Percentiles rank a stretch among this genome's conserved stretches.
Evolutionary conservation across 1,140 invertebrate genomes (phyloP).

Genomic region (Varroa destructor): DNA sequence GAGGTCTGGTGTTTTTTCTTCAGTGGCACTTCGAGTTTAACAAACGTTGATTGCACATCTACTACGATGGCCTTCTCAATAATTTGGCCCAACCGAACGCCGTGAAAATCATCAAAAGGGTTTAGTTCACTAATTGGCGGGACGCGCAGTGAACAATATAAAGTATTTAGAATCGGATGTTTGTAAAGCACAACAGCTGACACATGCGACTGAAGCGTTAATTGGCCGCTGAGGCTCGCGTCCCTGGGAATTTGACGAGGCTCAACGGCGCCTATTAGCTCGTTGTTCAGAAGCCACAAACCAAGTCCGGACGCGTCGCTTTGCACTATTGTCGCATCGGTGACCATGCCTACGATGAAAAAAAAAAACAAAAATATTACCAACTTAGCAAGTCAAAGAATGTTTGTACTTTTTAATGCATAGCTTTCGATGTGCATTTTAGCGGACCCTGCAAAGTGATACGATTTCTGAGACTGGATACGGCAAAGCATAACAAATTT

Average conservation of each 20-base stretch:
- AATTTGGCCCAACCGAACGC: background rate
- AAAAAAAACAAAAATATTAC: too few relatives aligned
- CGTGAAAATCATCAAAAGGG: slow-evolving; percentile 14
- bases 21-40: slow-evolving; percentile 11
- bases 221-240: background rate
- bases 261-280: background rate
- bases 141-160: slow-evolving; percentile 6
- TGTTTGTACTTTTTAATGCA: too few relatives aligned
- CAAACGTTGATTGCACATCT: background rate
- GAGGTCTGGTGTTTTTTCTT: background rate
- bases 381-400: too few relatives aligned
- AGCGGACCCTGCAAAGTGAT: too few relatives aligned
- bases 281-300: background rate
- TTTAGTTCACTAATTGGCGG: background rate
- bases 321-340: background rate
- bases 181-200: slow-evolving; percentile 3
- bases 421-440: too few relatives aligned
- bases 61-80: slow-evolving; percentile 12
- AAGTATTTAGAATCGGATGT: slow-evolving; percentile 19
- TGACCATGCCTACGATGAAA: background rate
- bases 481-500: too few relatives aligned
- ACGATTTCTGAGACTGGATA: too few relatives aligned
- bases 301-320: slow-evolving; percentile 1
- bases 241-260: slow-evolving; percentile 1
- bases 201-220: background rate